A percentile compares a stretch with the other conserved stretches of the same genome.
Conservation (phyloP, 2,797 vertebrate genomes). For the Hafferia zeledoni region DNA sequence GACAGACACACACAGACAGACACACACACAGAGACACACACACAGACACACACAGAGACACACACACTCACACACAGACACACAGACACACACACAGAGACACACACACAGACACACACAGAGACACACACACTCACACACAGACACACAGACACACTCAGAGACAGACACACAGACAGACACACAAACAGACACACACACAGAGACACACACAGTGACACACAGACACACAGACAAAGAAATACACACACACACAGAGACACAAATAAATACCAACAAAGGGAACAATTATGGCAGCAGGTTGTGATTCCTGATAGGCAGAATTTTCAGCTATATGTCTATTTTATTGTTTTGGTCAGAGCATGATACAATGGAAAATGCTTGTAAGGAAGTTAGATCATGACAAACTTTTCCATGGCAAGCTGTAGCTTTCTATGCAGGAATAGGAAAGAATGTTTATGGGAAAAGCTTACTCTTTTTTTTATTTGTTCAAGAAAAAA, state of each 20-base stretch:
- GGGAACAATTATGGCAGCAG: background rate
- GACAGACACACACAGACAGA: background rate
- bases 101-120: no score
- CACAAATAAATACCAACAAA: background rate
- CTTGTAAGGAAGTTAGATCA: background rate
- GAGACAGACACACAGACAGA: no score
- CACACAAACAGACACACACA: background rate
- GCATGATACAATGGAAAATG: constrained; percentile 23
- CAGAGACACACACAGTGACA: background rate
- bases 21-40: background rate
- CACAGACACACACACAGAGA: no score
- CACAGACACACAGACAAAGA: no score
- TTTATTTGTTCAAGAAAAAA: background rate
- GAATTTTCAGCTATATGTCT: background rate
- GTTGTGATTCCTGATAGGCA: background rate
- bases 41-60: no score
- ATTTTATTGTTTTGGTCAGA: background rate
- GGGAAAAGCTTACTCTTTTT: background rate
- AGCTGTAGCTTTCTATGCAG: background rate
- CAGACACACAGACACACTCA: no score
- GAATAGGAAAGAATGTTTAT: background rate
- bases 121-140: no score
- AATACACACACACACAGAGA: no score
- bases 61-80: no score
- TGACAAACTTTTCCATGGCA: background rate